phyloP scores from a whole-genome alignment of 2,888 invertebrate genomes.

The Drosophila multiciliata region DNA sequence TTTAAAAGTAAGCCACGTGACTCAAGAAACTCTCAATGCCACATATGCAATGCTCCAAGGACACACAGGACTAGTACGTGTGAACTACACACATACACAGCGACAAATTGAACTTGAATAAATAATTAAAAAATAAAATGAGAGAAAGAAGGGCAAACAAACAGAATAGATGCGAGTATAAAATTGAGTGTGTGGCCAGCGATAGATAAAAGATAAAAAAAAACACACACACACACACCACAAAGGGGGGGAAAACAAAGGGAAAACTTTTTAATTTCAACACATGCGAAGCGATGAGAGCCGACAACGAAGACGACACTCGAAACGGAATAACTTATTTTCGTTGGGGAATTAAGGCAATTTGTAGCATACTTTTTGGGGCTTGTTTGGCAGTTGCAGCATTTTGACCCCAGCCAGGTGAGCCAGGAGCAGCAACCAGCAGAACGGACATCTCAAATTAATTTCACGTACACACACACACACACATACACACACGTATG shows the following conservation, averaged over 20 bases:
- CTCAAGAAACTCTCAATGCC: constrained; percentile 29
- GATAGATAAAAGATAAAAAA: constrained; percentile 54
- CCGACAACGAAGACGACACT: constrained; percentile 30
- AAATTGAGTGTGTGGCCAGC: constrained; percentile 32
- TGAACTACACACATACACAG: constrained; percentile 18
- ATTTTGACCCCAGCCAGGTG: constrained; percentile 40
- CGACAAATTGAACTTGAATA: constrained; percentile 65
- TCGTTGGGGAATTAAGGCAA: constrained; percentile 69
- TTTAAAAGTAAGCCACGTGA: constrained; percentile 66
- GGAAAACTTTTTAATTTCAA: constrained; percentile 69
- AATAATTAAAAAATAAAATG: constrained; percentile 63
- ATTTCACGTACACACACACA: constrained; percentile 47
- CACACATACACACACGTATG: neutral
- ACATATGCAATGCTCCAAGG: constrained; percentile 51
- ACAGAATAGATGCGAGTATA: neutral
- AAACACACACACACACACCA: constrained; percentile 20
- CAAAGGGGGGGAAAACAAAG: constrained; percentile 19
- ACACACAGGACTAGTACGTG: constrained; percentile 44
- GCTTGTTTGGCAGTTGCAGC: constrained; percentile 25
- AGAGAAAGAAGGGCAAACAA: constrained; percentile 16
- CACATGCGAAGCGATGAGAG: constrained; percentile 62
- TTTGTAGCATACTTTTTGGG: constrained; percentile 69
- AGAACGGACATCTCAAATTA: constrained; percentile 61
- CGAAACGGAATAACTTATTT: constrained; percentile 69
- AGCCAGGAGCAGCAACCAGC: constrained; percentile 11